These are phyloP conservation scores for Trichonephila clavipes DNA, from an alignment of 1,140 invertebrate genomes.

Conservation along the genomic window DNA sequence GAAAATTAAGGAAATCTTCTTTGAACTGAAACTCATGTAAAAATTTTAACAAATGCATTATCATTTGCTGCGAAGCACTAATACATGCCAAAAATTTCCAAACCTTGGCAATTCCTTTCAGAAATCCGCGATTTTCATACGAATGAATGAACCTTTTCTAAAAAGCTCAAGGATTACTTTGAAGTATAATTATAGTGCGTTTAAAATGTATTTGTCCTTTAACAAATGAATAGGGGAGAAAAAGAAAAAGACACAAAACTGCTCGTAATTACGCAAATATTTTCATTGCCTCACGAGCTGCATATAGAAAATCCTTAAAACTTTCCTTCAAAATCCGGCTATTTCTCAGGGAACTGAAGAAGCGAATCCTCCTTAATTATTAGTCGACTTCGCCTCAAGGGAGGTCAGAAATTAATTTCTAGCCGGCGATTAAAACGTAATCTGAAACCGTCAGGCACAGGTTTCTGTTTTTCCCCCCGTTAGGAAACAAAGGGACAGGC, in stretches of 20 bases:
- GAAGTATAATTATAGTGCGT: background rate
- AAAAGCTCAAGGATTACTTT: background rate
- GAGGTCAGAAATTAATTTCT: slow-evolving; percentile 72
- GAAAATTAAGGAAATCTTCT: too few relatives aligned
- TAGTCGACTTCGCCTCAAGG: slow-evolving; percentile 35
- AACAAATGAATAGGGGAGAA: background rate
- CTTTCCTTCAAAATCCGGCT: background rate
- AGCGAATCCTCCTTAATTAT: slow-evolving; percentile 60
- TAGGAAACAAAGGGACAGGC: slow-evolving; percentile 58
- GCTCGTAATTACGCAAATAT: slow-evolving; percentile 19
- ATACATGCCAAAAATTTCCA: too few relatives aligned
- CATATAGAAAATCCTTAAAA: background rate
- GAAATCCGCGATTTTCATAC: too few relatives aligned
- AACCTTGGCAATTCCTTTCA: too few relatives aligned
- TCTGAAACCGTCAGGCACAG: slow-evolving; percentile 64
- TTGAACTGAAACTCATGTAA: too few relatives aligned
- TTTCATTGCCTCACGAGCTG: background rate
- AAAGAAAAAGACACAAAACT: background rate
- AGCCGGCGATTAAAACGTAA: slow-evolving; percentile 71
- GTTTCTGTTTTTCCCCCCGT: slow-evolving; percentile 44
- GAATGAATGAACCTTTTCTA: background rate
- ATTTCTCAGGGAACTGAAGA: slow-evolving; percentile 7
- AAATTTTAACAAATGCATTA: too few relatives aligned
- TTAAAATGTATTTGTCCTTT: background rate
- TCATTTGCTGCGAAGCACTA: too few relatives aligned